Evolutionary conservation across 2,113 vertebrate genomes (phyloP), one percentile per base, ranked within the genome.

Genomic region (Hydrochoerus hydrochaeris): DNA sequence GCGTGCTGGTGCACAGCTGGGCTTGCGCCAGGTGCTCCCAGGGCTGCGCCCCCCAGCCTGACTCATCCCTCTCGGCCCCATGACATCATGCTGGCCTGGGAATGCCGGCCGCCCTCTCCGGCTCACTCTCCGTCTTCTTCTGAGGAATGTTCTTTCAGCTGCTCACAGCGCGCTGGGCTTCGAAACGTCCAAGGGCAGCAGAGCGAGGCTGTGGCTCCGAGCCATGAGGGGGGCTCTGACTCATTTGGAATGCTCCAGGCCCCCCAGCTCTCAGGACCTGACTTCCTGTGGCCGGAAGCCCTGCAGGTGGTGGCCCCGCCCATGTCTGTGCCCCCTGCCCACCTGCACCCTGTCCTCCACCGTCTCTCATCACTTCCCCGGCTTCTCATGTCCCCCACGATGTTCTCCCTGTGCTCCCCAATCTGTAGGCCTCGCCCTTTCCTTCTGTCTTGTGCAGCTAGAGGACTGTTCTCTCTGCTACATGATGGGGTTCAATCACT

Each of bases 1-100:
- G 62, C 80, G 95, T 97, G 96, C 96, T 63, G 95, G 93, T 95
- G 95, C 97, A 95, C 94, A 60, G 97, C 98, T 95, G 96, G 94
- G 96, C 96, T 73, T 97, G 95, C 97, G 98, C 97, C 98, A 98
- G 98, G 98, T 98, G 98, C 97, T 54, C 90, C 91, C 95, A 0
- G 44, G 89, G 86, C 96, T 95, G 96, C 2, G 63, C 77, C 41
- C 97, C 97, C 97, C 98, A 83, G 94, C n/a, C 97, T 98, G 97
- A 97, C 97, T 98, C 98, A 98, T 54, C 91, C 95, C 26, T 52
- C 71, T 92, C 97, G 97, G 54, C 94, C 46, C 82, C 87, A 60
- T 97, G 97, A 97, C 96, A 87, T 98, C 97, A 94, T 52, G 89
- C 92, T 84, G 91, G 93, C 96, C 96, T 80, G 96, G 96, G 97